Percentiles rank a stretch among this genome's conserved stretches.
phyloP scores from a whole-genome alignment of 2,113 vertebrate species.

The Pollimyrus isidori region DNA sequence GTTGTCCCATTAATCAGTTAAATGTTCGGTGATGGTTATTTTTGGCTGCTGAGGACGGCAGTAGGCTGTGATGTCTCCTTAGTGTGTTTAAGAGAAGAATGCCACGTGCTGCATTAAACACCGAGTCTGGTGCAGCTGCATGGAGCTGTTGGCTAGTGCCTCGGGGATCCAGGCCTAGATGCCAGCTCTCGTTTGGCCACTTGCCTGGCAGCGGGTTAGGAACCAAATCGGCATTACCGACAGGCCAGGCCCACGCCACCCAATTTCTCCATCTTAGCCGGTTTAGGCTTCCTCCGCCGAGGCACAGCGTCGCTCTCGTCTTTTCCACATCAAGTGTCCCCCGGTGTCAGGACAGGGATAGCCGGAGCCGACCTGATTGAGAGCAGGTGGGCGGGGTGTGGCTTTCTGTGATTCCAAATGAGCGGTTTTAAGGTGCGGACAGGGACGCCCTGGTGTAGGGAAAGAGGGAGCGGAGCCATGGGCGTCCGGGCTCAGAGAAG shows the following conservation, averaged over 20 bases:
- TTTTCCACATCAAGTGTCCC: constrained; percentile 41
- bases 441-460: not conserved
- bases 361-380: not conserved
- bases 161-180: not conserved
- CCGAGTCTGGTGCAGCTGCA: not conserved
- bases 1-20: not conserved
- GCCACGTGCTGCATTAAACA: not conserved
- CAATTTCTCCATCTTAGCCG: not conserved
- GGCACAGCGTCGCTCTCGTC: not conserved
- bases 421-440: not conserved
- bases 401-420: not conserved
- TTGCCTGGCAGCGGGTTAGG: not conserved
- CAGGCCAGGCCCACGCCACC: not conserved
- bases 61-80: not conserved
- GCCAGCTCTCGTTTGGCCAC: not conserved
- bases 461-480: not conserved
- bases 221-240: not conserved
- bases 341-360: not conserved
- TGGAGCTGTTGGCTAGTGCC: not conserved
- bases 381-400: not conserved
- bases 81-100: not conserved
- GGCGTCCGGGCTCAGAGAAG: not conserved
- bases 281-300: not conserved
- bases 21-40: not conserved
- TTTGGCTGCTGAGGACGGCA: not conserved